Conservation (phyloP, 2,113 vertebrate species). For the Hystrix cristata region DNA sequence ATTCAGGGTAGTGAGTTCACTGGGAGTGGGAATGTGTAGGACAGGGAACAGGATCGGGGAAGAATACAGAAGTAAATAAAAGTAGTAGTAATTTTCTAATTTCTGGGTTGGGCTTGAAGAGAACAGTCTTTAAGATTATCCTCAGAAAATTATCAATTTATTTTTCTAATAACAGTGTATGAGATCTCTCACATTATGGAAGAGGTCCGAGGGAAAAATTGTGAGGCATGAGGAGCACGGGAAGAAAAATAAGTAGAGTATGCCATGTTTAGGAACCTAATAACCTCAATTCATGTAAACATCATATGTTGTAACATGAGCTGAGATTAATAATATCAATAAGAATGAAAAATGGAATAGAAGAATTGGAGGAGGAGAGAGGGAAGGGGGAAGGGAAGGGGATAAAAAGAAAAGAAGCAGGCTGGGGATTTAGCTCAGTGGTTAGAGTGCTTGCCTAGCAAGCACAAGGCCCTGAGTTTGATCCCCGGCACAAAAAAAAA, state of each 20-base stretch:
- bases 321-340: background rate
- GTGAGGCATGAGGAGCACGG: background rate
- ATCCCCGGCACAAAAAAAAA: too few species aligned
- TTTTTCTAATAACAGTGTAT: background rate
- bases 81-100: background rate
- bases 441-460: too few species aligned
- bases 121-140: background rate
- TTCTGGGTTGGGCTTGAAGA: background rate
- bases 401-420: background rate
- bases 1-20: background rate
- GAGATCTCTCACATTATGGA: background rate
- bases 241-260: background rate
- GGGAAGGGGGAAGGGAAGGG: background rate
- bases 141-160: background rate
- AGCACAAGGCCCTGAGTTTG: too few species aligned
- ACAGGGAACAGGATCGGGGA: background rate
- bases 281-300: background rate
- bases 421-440: background rate
- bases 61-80: background rate
- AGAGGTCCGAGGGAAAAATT: background rate
- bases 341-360: background rate
- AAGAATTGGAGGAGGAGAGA: background rate
- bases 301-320: background rate
- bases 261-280: background rate
- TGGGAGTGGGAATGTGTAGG: background rate